Base-by-base conservation (phyloP, 2,113 vertebrate species). In the Irena cyanogastra region DNA sequence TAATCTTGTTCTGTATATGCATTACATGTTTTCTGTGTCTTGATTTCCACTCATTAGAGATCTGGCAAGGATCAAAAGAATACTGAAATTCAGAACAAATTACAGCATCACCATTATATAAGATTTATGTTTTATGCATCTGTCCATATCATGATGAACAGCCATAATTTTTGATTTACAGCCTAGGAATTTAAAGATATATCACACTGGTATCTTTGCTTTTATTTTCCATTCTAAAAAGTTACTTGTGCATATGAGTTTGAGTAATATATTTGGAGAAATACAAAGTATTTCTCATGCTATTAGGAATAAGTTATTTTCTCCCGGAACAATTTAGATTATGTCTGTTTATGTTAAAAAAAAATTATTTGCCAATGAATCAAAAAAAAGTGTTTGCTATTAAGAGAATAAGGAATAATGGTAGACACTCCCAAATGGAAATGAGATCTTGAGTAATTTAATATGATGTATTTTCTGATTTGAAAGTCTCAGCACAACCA, bases 361-460 rank as follows among this genome's bases (percentile, higher is more conserved):
- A 78, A 45, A 16, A 68, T 9, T 39, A 35, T 65, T 82, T 91
- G 2, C 5, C 13, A 17, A 45, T 44, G 1, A 90, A 84, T 64
- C 1, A 54, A 57, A 70, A 57, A 26, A 10, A 3, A 0, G 0
- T 31, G 8, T 6, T 68, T 57, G 4, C 11, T 66, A 87, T 89
- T 66, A 82, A 76, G 28, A 64, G 31, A 31, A 56, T 27, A 59
- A 42, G 18, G 8, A 71, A 50, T 45, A 75, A 45, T 26, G 4
- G 6, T 50, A 93, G 33, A 56, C 24, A 60, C 1, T 61, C 7
- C 7, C 52, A 35, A 66, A 85, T 27, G 13, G 6, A 91, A 69
- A 66, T 10, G 31, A 66, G 10, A 50, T 54, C 11, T 59, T 28
- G 12, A 63, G 8, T 33, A 66, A 87, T 50, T 23, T 61, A 63